Base-by-base conservation (phyloP, 2,888 invertebrate species). In the Aelia acuminata region DNA sequence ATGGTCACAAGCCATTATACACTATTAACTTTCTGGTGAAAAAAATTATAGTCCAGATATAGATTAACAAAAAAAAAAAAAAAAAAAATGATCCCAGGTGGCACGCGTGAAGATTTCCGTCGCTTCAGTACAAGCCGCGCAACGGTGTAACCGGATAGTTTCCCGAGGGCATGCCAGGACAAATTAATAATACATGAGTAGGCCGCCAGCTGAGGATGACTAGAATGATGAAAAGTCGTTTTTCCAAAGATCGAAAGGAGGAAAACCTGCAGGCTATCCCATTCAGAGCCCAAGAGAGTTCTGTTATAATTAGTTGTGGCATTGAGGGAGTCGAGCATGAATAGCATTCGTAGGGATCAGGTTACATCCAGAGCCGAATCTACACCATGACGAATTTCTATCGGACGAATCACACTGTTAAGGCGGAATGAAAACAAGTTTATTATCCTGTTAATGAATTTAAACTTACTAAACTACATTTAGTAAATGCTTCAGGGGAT, bases 61-160 rank as follows among this genome's bases (percentile, higher is more conserved):
- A 43, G n/a, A n/a, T n/a, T n/a, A n/a, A n/a, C n/a, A n/a, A n/a
- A n/a, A n/a, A 22, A 80, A 80, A 43, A 35, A 80, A 39, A 80
- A 75, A 22, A 80, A 47, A 39, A 80, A 43, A 80, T 39, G 7
- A 80, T 39, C 43, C 39, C 80, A 80, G 80, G 39, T 80, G 80
- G 80, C 80, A 80, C 80, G 80, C 80, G 80, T 80, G 39, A 35
- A 80, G 80, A 35, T 80, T 80, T 80, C 80, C 10, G 80, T 80
- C 43, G 39, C 80, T 80, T 47, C 80, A 15, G 80, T 80, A 43
- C 39, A 47, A 22, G 80, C 22, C 80, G 43, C 20, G 43, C 80
- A 20, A 22, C 3, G 15, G n/a, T 80, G 80, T 43, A 80, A 80
- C 80, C 43, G 43, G 80, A 80, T 80, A 80, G 43, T 80, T 80